These are phyloP conservation scores for Euzophera pinguis DNA, from an alignment of 2,888 invertebrate species.

Conservation along the genomic window DNA sequence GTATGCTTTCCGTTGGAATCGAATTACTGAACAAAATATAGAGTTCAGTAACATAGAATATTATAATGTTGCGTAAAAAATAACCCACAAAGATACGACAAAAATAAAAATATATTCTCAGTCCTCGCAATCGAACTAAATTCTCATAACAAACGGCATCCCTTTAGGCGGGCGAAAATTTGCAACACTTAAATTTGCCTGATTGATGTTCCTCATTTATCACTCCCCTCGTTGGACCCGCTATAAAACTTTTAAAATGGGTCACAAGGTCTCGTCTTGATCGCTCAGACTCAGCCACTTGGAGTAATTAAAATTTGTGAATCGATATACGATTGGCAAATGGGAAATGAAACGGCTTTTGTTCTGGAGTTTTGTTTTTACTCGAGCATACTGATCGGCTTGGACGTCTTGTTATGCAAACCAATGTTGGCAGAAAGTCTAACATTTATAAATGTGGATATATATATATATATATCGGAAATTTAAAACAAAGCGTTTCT, in stretches of 20 bases:
- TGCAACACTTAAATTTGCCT: conserved; percentile 74
- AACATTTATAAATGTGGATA: no score
- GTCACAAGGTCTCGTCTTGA: conserved; percentile 72
- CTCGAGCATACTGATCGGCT: no score
- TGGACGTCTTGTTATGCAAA: no score
- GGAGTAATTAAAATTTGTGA: conserved; percentile 68
- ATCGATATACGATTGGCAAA: conserved; percentile 45
- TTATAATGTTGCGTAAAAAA: no score
- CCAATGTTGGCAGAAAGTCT: no score
- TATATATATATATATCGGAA: no score
- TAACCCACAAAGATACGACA: conserved; percentile 29
- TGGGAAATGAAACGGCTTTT: conserved; percentile 13
- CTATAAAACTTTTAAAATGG: conserved; percentile 76
- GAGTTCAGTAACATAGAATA: no score
- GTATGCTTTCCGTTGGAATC: no score
- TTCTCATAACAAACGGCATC: conserved; percentile 45
- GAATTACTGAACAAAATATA: no score
- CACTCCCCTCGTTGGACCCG: conserved; percentile 67
- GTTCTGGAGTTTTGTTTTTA: not conserved
- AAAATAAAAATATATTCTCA: not conserved
- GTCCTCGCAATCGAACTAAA: conserved; percentile 12
- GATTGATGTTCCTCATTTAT: conserved; percentile 78
- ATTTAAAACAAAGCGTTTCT: not conserved
- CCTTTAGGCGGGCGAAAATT: conserved; percentile 58
- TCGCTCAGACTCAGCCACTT: conserved; percentile 56